Evolutionary conservation across 1,140 invertebrate genomes (phyloP).

Genomic region (Psilanteris sp.): DNA sequence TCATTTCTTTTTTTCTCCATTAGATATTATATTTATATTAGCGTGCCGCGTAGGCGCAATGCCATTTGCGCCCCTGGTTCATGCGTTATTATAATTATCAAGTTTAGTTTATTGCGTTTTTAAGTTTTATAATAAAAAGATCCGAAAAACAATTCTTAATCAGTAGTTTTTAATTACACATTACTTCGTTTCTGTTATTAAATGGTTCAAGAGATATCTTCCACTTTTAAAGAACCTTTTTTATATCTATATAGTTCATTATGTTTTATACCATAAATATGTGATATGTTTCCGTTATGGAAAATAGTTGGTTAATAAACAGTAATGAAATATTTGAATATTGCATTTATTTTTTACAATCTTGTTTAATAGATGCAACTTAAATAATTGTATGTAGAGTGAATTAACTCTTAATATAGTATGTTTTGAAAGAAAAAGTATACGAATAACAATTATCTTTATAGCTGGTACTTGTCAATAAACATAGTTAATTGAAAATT

Average conservation of each 20-base stretch:
- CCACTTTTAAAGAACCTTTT: slow-evolving; percentile 29
- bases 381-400: too few species aligned
- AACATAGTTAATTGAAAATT: too few species aligned
- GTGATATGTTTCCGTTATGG: slow-evolving; percentile 52
- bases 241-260: slow-evolving; percentile 49
- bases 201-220: slow-evolving; percentile 27
- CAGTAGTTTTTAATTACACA: slow-evolving; percentile 32
- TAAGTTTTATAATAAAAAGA: slow-evolving; percentile 56
- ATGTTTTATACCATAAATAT: slow-evolving; percentile 50
- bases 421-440: too few species aligned
- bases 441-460: too few species aligned
- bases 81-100: slow-evolving; percentile 34
- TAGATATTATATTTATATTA: slow-evolving; percentile 34
- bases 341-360: too few species aligned
- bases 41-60: background rate
- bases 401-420: too few species aligned
- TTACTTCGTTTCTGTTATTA: slow-evolving; percentile 25
- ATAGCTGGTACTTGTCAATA: too few species aligned
- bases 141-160: slow-evolving; percentile 29
- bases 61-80: too few species aligned
- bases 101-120: slow-evolving; percentile 56
- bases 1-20: slow-evolving; percentile 34
- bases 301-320: slow-evolving; percentile 55
- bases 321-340: background rate
- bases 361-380: too few species aligned